These are phyloP conservation scores for Plusia festucae DNA, from an alignment of 2,888 invertebrate genomes.

Conservation along the genomic window DNA sequence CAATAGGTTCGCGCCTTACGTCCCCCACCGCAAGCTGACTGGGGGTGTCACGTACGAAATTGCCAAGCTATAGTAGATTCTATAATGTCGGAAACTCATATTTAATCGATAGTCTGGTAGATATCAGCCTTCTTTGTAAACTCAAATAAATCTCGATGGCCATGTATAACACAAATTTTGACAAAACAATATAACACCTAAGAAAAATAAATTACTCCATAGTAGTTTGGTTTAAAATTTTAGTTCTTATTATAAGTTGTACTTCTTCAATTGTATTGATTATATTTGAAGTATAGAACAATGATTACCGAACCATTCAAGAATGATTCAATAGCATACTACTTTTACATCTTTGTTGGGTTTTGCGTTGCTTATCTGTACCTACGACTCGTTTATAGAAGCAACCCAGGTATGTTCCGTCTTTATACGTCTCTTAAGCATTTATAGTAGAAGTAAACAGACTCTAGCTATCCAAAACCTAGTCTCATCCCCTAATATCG, in stretches of 20 bases:
- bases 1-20: too few relatives aligned
- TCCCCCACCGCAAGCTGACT: too few relatives aligned
- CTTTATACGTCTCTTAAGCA: too few relatives aligned
- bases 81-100: too few relatives aligned
- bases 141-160: slow-evolving; percentile 22
- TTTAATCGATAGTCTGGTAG: too few relatives aligned
- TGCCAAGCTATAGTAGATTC: too few relatives aligned
- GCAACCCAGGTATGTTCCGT: slow-evolving; percentile 17
- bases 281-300: slow-evolving; percentile 10
- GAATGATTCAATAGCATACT: slow-evolving; percentile 10
- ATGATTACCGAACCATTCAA: slow-evolving; percentile 14
- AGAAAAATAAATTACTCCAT: background rate
- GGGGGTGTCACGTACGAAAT: too few relatives aligned
- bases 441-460: too few relatives aligned
- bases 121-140: too few relatives aligned
- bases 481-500: too few relatives aligned
- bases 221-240: background rate
- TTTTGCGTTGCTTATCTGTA: slow-evolving; percentile 35
- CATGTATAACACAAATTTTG: slow-evolving; percentile 8
- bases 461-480: too few relatives aligned
- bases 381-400: slow-evolving; percentile 24
- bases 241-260: background rate
- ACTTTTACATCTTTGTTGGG: slow-evolving; percentile 32
- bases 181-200: background rate
- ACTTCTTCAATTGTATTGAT: background rate